Evolutionary conservation across 2,797 vertebrate genomes (phyloP), one percentile per base, ranked within the genome.

Genomic region (Poeciliopsis infans): DNA sequence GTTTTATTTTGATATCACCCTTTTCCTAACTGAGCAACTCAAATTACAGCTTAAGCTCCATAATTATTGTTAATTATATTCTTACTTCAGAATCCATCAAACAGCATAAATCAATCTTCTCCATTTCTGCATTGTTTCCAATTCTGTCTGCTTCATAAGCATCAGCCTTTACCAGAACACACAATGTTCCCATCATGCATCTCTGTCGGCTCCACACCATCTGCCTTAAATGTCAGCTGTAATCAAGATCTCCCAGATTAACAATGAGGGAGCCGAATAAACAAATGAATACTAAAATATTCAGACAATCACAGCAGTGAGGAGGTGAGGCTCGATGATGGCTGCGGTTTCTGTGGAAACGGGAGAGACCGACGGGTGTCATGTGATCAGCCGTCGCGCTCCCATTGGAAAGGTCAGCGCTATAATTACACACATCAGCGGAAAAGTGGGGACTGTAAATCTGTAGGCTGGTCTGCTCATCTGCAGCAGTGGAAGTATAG

Each of bases 351-450:
- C 84, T 85, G 89, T 69, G 53, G 89, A 87, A 89, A 93, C 79
- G 25, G 75, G n/a, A 80, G 61, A 70, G 72, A 8, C 10, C 20
- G 53, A 47, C 59, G 79, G 85, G n/a, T 45, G 83, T 92, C 91
- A 92, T 85, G 88, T 91, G 91, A 92, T 78, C 83, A 80, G 89
- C 73, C 10, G 85, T 85, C 87, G 87, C 68, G 57, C 80, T 91
- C 86, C 89, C 83, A 88, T 84, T 94, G 92, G 91, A 95, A 95
- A 94, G 91, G 93, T 92, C 93, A 94, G 55, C 15, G 82, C 94
- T 95, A 94, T 94, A 95, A 96, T 95, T 95, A 96, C 86, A 92
- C 91, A 91, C 93, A 90, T 91, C 89, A 91, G 93, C 82, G 90
- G 93, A 94, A 94, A 93, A 94, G 87, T 87, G 61, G 66, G 85